These are phyloP conservation scores for Nannobrachium achirus DNA, from an alignment of 2,113 vertebrate species.

Conservation along the genomic window DNA sequence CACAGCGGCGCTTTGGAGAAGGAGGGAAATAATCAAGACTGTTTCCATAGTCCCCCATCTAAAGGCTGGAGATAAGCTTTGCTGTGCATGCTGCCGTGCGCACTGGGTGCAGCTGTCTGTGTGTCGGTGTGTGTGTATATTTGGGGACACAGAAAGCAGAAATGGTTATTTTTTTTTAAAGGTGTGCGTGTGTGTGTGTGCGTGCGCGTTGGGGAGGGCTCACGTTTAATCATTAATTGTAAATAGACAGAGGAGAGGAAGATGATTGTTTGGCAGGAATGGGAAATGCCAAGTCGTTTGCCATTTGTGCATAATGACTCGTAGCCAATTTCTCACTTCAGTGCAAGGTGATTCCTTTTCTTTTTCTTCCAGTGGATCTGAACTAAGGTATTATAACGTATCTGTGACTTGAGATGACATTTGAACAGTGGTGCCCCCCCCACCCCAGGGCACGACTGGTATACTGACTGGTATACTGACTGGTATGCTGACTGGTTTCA, in stretches of 20 bases:
- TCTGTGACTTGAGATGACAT: constrained; percentile 69
- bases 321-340: constrained; percentile 76
- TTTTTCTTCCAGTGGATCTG: constrained; percentile 58
- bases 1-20: constrained; percentile 77
- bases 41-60: constrained; percentile 78
- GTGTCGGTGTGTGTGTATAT: constrained; percentile 42
- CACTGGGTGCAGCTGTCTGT: constrained; percentile 72
- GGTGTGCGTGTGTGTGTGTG: constrained; percentile 38
- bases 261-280: constrained; percentile 75
- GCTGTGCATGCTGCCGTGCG: constrained; percentile 70
- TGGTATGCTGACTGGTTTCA: constrained; percentile 72
- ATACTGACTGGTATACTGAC: constrained; percentile 72
- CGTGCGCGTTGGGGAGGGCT: constrained; percentile 46
- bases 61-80: constrained; percentile 77
- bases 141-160: constrained; percentile 50
- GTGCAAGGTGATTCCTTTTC: constrained; percentile 67
- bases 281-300: constrained; percentile 74
- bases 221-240: constrained; percentile 77
- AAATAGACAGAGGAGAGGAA: constrained; percentile 77
- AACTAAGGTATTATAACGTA: constrained; percentile 68
- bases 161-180: constrained; percentile 63
- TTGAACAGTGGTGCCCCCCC: constrained; percentile 50
- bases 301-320: constrained; percentile 77
- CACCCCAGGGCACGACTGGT: constrained; percentile 55
- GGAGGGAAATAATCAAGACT: constrained; percentile 78